Conservation (phyloP, 2,797 vertebrate genomes). For the Propithecus deckenii region DNA sequence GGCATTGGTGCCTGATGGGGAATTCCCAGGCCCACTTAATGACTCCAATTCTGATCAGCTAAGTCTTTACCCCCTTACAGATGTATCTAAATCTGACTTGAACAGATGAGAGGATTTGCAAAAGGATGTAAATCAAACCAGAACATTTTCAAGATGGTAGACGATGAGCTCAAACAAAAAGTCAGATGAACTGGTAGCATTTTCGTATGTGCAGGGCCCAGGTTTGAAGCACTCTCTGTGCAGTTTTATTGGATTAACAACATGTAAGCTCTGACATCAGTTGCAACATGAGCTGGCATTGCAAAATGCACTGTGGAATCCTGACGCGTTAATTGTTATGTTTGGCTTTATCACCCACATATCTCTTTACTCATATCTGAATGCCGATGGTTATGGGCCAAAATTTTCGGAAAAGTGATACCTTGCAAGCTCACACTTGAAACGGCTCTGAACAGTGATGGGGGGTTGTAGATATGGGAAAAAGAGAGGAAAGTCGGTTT, state of each 20-base stretch:
- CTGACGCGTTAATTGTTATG: constrained; percentile 77
- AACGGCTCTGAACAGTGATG: constrained; percentile 83
- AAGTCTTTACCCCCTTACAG: background rate
- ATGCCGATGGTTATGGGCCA: constrained; percentile 68
- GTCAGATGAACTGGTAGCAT: background rate
- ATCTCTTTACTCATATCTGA: constrained; percentile 77
- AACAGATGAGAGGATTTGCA: constrained; percentile 27
- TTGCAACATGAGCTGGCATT: constrained; percentile 70
- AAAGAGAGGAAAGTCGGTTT: constrained; percentile 78
- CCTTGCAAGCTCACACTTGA: constrained; percentile 90
- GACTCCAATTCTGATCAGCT: background rate
- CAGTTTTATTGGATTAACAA: constrained; percentile 73
- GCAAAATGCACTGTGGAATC: constrained; percentile 68
- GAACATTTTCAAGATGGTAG: constrained; percentile 27
- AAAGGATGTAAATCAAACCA: constrained; percentile 32
- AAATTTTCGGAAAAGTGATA: constrained; percentile 87
- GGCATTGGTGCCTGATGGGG: background rate
- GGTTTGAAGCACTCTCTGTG: constrained; percentile 55
- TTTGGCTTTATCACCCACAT: constrained; percentile 75
- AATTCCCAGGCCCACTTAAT: background rate
- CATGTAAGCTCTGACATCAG: constrained; percentile 75
- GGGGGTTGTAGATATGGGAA: constrained; percentile 79
- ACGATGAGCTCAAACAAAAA: background rate
- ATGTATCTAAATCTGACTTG: constrained; percentile 15
- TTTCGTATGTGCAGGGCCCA: background rate